A percentile compares a stretch with the other conserved stretches of the same genome.
phyloP scores from a whole-genome alignment of 2,888 invertebrate species.

The Argynnis bischoffii region DNA sequence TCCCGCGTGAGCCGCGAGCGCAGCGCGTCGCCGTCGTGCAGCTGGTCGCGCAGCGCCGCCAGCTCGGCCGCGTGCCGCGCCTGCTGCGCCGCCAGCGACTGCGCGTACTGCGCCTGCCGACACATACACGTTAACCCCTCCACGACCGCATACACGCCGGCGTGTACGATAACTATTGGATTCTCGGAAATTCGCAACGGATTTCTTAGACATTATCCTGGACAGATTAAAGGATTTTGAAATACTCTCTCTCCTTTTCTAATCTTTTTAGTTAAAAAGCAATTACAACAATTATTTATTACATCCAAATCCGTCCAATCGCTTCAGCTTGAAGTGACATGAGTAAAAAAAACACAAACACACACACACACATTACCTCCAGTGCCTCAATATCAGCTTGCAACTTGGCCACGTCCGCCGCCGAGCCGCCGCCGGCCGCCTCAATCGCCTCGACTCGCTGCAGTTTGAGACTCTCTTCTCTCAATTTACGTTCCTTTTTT shows the following conservation, averaged over 20 bases:
- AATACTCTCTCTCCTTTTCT: too few relatives aligned
- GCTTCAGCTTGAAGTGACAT: too few relatives aligned
- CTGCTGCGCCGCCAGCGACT: slow-evolving; percentile 91
- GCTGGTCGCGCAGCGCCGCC: slow-evolving; percentile 89
- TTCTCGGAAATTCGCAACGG: too few relatives aligned
- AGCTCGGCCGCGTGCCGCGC: slow-evolving; percentile 90
- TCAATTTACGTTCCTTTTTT: slow-evolving; percentile 72
- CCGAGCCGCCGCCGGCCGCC: slow-evolving; percentile 61
- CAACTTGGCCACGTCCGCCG: slow-evolving; percentile 85
- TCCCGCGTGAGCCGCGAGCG: slow-evolving; percentile 90
- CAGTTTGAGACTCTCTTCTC: slow-evolving; percentile 61
- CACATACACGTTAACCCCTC: not conserved
- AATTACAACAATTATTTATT: too few relatives aligned
- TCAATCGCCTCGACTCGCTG: slow-evolving; percentile 55
- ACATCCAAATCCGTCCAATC: too few relatives aligned
- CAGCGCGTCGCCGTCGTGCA: slow-evolving; percentile 91
- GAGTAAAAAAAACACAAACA: too few relatives aligned
- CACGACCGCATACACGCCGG: too few relatives aligned
- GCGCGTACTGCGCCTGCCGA: slow-evolving; percentile 89
- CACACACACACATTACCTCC: slow-evolving; percentile 72
- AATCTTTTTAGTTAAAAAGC: too few relatives aligned
- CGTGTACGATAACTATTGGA: too few relatives aligned
- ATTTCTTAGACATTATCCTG: too few relatives aligned
- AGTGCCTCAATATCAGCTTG: slow-evolving; percentile 92
- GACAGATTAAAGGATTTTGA: too few relatives aligned